These are phyloP conservation scores for Acromyrmex charruanus DNA, from an alignment of 1,140 invertebrate genomes.

Conservation along the genomic window DNA sequence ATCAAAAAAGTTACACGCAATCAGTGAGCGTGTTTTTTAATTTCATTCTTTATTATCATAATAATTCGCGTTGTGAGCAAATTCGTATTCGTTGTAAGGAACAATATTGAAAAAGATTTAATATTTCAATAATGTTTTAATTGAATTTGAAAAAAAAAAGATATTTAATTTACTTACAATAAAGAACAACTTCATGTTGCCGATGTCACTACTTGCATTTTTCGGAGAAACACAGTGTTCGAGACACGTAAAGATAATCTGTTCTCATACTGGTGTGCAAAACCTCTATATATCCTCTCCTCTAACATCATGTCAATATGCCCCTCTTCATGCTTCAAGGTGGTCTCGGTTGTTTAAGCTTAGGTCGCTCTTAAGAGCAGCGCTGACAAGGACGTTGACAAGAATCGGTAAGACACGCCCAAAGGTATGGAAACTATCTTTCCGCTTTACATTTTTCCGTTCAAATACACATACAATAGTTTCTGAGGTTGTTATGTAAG, in stretches of 20 bases:
- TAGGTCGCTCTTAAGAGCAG: constrained; percentile 52
- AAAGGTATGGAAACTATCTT: constrained; percentile 47
- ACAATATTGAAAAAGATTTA: background rate
- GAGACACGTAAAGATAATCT: constrained; percentile 17
- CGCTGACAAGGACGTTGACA: constrained; percentile 71
- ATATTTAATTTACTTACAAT: constrained; percentile 60
- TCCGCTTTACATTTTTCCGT: constrained; percentile 43
- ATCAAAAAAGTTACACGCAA: background rate
- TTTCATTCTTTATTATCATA: constrained; percentile 3
- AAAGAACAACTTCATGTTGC: constrained; percentile 37
- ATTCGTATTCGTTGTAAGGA: background rate
- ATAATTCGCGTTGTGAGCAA: background rate
- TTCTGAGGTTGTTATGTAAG: constrained; percentile 18
- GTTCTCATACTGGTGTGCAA: constrained; percentile 3
- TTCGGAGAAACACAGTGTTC: constrained; percentile 29
- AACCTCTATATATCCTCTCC: constrained; percentile 67
- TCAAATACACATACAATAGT: background rate
- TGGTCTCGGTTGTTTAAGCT: constrained; percentile 65
- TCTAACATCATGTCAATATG: constrained; percentile 30
- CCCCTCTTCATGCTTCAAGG: constrained; percentile 65
- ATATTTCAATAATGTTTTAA: background rate
- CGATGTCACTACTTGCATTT: background rate
- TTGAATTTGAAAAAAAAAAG: background rate
- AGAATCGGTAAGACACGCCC: constrained; percentile 62
- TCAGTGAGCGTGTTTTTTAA: background rate